Percentiles rank a stretch among this genome's conserved stretches.
These are phyloP conservation scores for Galendromus occidentalis DNA, from an alignment of 1,140 invertebrate genomes.

Conservation along the genomic window DNA sequence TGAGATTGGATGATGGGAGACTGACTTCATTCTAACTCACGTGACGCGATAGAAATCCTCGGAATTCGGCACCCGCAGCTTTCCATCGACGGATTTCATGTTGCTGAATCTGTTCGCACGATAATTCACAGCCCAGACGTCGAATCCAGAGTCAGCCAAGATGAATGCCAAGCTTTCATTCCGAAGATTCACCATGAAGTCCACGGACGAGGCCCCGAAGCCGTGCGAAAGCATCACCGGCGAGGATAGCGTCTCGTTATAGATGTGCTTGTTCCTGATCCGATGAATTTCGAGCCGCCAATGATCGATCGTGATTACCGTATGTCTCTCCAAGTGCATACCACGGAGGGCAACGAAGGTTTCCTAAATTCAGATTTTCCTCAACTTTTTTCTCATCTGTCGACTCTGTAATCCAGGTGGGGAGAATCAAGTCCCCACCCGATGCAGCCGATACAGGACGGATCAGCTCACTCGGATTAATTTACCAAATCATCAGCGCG, in stretches of 20 bases:
- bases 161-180: neutral
- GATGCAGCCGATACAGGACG: too few relatives aligned
- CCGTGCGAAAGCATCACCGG: neutral
- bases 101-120: slow-evolving; percentile 6
- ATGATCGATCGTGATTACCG: neutral
- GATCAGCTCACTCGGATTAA: too few relatives aligned
- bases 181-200: neutral
- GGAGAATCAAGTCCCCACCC: too few relatives aligned
- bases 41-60: neutral
- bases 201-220: neutral
- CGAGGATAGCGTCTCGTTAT: neutral
- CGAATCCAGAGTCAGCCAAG: neutral
- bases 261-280: neutral
- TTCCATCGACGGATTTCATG: neutral
- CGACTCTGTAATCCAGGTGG: too few relatives aligned
- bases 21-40: neutral
- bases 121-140: neutral
- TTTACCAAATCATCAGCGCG: too few relatives aligned
- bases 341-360: neutral
- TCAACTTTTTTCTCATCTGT: too few relatives aligned
- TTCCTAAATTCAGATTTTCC: neutral
- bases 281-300: neutral
- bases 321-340: neutral
- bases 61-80: neutral
- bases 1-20: too few relatives aligned